Base-by-base conservation (phyloP, 2,888 invertebrate species). In the Auanema sp. region DNA sequence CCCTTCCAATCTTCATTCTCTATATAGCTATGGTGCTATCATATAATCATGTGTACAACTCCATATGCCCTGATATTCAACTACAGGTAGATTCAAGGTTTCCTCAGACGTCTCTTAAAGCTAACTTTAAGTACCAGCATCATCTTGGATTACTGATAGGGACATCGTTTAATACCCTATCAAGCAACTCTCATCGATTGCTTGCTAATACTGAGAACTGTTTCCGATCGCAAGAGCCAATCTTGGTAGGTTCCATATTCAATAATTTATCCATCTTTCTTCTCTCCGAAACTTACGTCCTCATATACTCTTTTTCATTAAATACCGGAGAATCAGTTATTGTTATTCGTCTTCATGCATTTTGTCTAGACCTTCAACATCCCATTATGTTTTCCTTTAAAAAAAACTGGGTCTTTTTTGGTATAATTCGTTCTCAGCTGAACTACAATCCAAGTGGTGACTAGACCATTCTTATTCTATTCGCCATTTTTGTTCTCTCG, bases 41-140 rank as follows among this genome's bases (percentile, higher is more conserved):
- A 54, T 73, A 73, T 55, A 65, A 66, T 1, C 73, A 73, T 47
- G 56, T 51, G n/a, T 69, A 73, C 57, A 70, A 71, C n/a, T 59
- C 67, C 14, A 42, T 71, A 0, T 73, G 73, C 53, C 69, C 73
- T 3, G 52, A 65, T 3, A 57, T 73, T 47, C 73, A 73, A 51
- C 53, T 73, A 11, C 70, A 73, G 43, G 51, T 65, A 14, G n/a
- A n/a, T n/a, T n/a, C n/a, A n/a, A n/a, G n/a, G n/a, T n/a, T n/a
- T n/a, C n/a, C n/a, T n/a, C n/a, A n/a, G n/a, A n/a, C n/a, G n/a
- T n/a, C n/a, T n/a, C n/a, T n/a, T n/a, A n/a, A 57, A 50, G 12
- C 16, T 40, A 2, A 11, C 10, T 47, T 53, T 58, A 24, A 61
- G 65, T 61, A 57, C 16, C 61, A 61, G 52, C 63, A 67, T 23